Base-by-base conservation (phyloP, 2,113 vertebrate genomes). In the Entomyzon cyanotis region DNA sequence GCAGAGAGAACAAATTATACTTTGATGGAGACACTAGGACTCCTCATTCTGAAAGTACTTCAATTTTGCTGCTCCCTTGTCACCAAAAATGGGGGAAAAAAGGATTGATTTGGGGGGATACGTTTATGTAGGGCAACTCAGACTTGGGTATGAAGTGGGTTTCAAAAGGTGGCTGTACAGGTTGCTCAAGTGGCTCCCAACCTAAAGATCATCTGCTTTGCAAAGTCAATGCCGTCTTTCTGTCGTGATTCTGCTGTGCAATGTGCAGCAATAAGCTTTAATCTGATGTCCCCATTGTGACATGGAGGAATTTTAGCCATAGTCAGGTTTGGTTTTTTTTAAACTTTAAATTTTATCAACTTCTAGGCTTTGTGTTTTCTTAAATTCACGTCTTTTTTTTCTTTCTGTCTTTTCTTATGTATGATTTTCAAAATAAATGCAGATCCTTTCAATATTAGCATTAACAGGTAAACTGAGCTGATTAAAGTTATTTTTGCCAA, bases 361-460 rank as follows among this genome's bases (percentile, higher is more conserved):
- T 59, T 74, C 12, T 11, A 73, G 33, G 46, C 58, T 91, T 84
- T 55, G 30, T 86, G 16, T 89, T 59, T 94, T 63, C 46, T 88
- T 75, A 49, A 89, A 71, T 37, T 71, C 24, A 22, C 22, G 60
- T 27, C 24, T 9, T n/a, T 84, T 78, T 52, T 52, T 56, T 44
- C 15, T 81, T 50, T 18, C 2, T 39, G 65, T 42, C 15, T 88
- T 79, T 90, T 37, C 27, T 27, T 19, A 21, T 18, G 23, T 10
- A 35, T 37, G 42, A 74, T 94, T 96, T 91, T 96, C 37, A 71
- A 92, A 92, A 71, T 78, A 56, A 91, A 84, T 87, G 46, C 59
- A 39, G 52, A 53, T 67, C 37, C 12, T 84, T 85, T 89, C 30
- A 39, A 39, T 79, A 35, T 62, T 95, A 74, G 25, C 75, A 47